phyloP scores from a whole-genome alignment of 53 echinoderm and acorn worm species.

The Echinometra lucunter region DNA sequence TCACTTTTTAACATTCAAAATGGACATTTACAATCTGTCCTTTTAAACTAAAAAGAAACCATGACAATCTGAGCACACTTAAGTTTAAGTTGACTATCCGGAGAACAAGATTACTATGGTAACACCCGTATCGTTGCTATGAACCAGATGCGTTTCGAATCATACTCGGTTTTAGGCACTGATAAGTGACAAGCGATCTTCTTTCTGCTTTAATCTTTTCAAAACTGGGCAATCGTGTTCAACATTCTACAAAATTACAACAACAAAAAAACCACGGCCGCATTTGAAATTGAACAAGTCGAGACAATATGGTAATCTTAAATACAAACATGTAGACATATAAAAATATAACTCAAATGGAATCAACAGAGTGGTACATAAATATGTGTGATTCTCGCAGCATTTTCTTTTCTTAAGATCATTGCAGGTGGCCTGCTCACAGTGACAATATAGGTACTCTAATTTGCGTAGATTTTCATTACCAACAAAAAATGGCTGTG shows the following conservation, averaged over 20 bases:
- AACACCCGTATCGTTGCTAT: background rate
- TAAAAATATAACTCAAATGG: constrained; percentile 17
- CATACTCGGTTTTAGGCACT: constrained; percentile 16
- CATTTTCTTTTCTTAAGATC: background rate
- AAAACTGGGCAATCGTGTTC: background rate
- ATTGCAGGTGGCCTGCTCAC: background rate
- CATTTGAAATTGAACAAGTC: background rate
- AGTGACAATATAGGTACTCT: background rate
- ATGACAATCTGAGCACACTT: constrained; percentile 40
- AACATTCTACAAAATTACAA: constrained; percentile 47
- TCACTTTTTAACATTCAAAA: constrained; percentile 28
- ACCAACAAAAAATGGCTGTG: constrained; percentile 26
- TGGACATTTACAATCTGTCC: constrained; percentile 15
- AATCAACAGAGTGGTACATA: constrained; percentile 36
- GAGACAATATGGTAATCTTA: background rate
- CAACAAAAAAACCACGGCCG: constrained; percentile 19
- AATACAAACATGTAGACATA: constrained; percentile 45
- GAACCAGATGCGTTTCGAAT: background rate
- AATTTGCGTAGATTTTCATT: constrained; percentile 41
- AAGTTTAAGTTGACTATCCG: background rate
- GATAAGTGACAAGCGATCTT: background rate
- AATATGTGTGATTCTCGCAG: constrained; percentile 7
- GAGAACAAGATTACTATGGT: background rate
- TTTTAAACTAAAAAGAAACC: background rate
- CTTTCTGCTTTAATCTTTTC: background rate